A percentile compares a stretch with the other conserved stretches of the same genome.
These are phyloP conservation scores for Apamea monoglypha DNA, from an alignment of 2,888 invertebrate genomes.

Conservation along the genomic window DNA sequence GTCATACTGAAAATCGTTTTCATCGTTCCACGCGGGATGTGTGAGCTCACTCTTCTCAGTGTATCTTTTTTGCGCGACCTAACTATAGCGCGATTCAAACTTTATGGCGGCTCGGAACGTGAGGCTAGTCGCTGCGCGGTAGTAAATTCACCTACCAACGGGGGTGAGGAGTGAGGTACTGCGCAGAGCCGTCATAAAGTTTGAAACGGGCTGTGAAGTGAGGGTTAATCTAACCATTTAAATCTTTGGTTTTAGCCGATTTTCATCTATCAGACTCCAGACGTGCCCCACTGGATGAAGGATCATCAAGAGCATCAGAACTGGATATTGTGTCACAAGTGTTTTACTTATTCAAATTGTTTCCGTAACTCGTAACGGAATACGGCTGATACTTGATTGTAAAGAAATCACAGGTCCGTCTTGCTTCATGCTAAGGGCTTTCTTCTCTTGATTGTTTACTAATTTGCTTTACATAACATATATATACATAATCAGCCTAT, in stretches of 20 bases:
- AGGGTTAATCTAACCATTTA: background rate
- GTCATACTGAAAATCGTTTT: background rate
- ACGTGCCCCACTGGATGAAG: background rate
- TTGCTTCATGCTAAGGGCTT: background rate
- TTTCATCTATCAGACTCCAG: background rate
- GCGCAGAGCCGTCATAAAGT: background rate
- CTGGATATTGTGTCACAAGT: background rate
- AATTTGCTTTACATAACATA: background rate
- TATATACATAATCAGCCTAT: too few species aligned
- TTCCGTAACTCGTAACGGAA: too few species aligned
- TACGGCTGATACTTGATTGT: background rate
- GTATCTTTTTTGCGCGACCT: background rate
- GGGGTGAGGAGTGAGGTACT: background rate
- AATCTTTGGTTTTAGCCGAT: background rate
- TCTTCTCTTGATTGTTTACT: background rate
- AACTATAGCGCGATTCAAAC: background rate
- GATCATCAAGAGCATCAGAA: background rate
- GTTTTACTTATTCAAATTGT: conserved; percentile 1
- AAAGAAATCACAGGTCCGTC: background rate
- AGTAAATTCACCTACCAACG: background rate
- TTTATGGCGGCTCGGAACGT: background rate
- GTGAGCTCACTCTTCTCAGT: background rate
- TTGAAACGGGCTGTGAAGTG: too few species aligned
- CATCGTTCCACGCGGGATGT: background rate
- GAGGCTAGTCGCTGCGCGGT: background rate